phyloP scores from a whole-genome alignment of 2,888 invertebrate species.

The Cephus sareptanus region DNA sequence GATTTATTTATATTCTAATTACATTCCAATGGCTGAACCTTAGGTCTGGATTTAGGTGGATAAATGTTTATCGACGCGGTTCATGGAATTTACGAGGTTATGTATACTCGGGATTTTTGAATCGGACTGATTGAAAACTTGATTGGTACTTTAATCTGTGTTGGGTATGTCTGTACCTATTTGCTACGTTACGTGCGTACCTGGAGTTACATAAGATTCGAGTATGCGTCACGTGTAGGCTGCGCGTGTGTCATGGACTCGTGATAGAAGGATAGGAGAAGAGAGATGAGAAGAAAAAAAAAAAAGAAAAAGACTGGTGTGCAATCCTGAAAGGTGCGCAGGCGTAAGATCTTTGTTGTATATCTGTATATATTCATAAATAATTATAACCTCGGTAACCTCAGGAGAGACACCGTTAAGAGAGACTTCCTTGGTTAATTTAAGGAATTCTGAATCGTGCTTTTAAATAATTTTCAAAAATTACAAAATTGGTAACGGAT shows the following conservation, averaged over 20 bases:
- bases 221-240: slow-evolving; percentile 43
- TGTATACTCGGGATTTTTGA: no score
- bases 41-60: no score
- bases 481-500: background rate
- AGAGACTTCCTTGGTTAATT: background rate
- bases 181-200: background rate
- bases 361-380: slow-evolving; percentile 9
- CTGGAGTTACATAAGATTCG: slow-evolving; percentile 40
- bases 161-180: no score
- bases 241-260: slow-evolving; percentile 29
- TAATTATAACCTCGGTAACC: background rate
- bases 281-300: slow-evolving; percentile 30
- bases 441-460: no score
- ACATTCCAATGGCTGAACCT: no score
- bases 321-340: slow-evolving; percentile 35
- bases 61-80: no score
- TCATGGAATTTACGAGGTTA: no score
- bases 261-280: slow-evolving; percentile 30
- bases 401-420: no score
- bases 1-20: no score
- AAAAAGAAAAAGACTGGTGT: slow-evolving; percentile 34
- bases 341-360: slow-evolving; percentile 1
- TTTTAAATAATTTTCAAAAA: background rate
- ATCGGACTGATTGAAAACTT: no score
- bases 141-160: no score